These are phyloP conservation scores for Xerus inauris DNA, from an alignment of 2,113 vertebrate species.

Conservation along the genomic window DNA sequence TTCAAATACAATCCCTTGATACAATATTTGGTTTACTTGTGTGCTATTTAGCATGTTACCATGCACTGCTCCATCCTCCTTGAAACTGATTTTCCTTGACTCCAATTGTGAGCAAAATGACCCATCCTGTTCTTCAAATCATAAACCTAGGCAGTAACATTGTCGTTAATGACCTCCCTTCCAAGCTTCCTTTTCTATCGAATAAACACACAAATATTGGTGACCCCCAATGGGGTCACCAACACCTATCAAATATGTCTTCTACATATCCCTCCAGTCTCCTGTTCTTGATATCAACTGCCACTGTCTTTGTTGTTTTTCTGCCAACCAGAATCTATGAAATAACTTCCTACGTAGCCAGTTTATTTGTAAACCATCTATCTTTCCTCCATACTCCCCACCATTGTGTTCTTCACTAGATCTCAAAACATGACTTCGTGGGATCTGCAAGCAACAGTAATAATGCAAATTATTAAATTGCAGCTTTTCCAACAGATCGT, in stretches of 20 bases:
- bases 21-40: background rate
- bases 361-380: background rate
- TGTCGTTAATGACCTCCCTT: background rate
- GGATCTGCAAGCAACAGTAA: background rate
- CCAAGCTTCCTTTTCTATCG: background rate
- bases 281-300: background rate
- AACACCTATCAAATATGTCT: background rate
- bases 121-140: background rate
- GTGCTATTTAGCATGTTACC: background rate
- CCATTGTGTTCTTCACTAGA: background rate
- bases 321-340: background rate
- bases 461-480: background rate
- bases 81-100: conserved; percentile 9
- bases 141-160: background rate
- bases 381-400: background rate
- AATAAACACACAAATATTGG: background rate
- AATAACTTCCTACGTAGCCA: too few relatives aligned
- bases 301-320: background rate
- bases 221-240: too few relatives aligned
- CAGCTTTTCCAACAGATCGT: background rate
- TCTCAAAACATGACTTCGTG: background rate
- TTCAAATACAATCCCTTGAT: background rate
- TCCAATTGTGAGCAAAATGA: conserved; percentile 30
- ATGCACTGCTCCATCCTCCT: background rate
- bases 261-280: background rate